Conservation (phyloP, 2,888 invertebrate genomes). For the Archips crataeganus region DNA sequence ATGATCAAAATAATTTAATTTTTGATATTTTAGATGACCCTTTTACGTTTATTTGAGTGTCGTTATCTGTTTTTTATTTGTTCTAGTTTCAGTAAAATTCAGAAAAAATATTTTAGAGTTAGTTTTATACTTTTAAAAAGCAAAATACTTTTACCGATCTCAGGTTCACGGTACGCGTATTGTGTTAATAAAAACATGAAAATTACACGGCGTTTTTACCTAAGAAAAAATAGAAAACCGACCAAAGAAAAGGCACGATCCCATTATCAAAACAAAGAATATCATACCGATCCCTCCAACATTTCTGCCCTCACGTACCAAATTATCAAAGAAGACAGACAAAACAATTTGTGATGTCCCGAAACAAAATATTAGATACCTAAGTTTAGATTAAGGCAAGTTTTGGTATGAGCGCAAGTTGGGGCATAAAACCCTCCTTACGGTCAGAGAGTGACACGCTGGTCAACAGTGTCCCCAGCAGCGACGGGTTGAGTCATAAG, state of each 20-base stretch:
- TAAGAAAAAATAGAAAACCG: not conserved
- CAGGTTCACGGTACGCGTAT: too few species aligned
- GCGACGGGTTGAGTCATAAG: conserved; percentile 44
- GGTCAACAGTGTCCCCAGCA: conserved; percentile 58
- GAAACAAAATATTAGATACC: conserved; percentile 42
- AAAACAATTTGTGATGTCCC: conserved; percentile 28
- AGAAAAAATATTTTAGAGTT: too few species aligned
- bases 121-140: too few species aligned
- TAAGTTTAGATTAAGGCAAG: conserved; percentile 47
- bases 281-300: not conserved
- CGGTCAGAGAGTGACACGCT: conserved; percentile 57
- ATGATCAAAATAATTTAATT: too few species aligned
- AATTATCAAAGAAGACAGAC: conserved; percentile 31
- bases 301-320: not conserved
- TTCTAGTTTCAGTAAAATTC: too few species aligned
- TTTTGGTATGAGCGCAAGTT: conserved; percentile 51
- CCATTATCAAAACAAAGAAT: not conserved
- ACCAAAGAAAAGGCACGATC: not conserved
- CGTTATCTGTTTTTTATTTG: too few species aligned
- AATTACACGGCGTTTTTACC: not conserved
- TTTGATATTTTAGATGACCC: too few species aligned
- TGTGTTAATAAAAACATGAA: too few species aligned
- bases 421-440: conserved; percentile 70
- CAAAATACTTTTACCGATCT: too few species aligned
- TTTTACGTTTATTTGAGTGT: too few species aligned